Base-by-base conservation (phyloP, 1,140 invertebrate genomes). In the Paraescarpia echinospica region DNA sequence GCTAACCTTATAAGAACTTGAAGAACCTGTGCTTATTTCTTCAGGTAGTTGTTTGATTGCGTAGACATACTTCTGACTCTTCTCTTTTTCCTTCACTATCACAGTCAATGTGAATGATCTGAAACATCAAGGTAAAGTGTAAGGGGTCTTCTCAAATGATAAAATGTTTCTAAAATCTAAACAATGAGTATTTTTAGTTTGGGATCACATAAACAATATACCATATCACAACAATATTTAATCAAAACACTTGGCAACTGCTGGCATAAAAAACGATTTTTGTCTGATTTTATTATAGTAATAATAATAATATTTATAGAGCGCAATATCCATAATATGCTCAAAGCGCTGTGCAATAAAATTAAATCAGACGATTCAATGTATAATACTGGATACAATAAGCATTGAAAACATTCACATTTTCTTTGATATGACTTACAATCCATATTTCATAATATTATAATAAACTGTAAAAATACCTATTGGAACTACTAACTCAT, bases 31-130 rank as follows among this genome's bases (percentile, higher is more conserved):
- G 0, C 18, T 33, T 6, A 92, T 92, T 92, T 35, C 34, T 35
- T 35, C 91, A 92, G 91, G 91, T 6, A 92, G 51, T 92, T 92
- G 35, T 27, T 92, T 35, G 33, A 92, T 90, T 34, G 90, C 90
- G 33, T 90, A 90, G 5, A 34, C 34, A 41, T 34, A 90, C 90
- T 90, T 90, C 90, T 90, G 33, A 2, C 90, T 22, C 35, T 90
- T 90, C 90, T 90, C 90, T 31, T 41, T 41, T 22, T 34, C 34
- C 34, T 22, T 6, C 90, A 90, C 34, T 41, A 34, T 41, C 34
- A 90, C 90, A 34, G 33, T 41, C 18, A 90, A 31, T 90, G 90
- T 34, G n/a, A 90, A 90, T 90, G 90, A 90, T 90, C 90, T 90
- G 33, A 34, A 90, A 90, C n/a, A 33, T 27, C 34, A 41, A 31